These are phyloP conservation scores for Lasioglossum morio DNA, from an alignment of 2,888 invertebrate genomes.

Conservation along the genomic window DNA sequence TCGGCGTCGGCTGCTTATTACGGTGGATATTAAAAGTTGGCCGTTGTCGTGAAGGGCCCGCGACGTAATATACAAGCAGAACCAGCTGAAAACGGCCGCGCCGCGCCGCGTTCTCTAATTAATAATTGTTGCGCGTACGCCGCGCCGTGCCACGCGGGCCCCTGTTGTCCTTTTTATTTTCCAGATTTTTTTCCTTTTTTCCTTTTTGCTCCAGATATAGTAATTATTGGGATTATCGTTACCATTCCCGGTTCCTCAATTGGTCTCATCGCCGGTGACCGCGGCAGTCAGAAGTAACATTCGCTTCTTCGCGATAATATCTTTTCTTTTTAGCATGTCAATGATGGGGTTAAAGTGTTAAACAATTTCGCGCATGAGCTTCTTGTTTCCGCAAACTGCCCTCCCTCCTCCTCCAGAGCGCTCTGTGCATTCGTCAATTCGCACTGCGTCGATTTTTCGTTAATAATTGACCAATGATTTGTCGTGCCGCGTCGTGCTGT, in stretches of 20 bases:
- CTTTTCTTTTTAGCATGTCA: not conserved
- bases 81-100: constrained; percentile 20
- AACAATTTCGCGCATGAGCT: not conserved
- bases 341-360: not conserved
- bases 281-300: not conserved
- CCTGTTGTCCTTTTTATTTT: constrained; percentile 34
- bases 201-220: constrained; percentile 15
- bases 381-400: not conserved
- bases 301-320: not conserved
- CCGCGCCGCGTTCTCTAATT: too few relatives aligned
- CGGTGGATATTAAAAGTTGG: constrained; percentile 45
- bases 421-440: not conserved
- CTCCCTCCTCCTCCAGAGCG: not conserved
- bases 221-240: constrained; percentile 42
- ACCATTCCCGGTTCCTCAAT: constrained; percentile 29
- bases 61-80: constrained; percentile 7
- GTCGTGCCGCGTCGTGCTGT: constrained; percentile 21
- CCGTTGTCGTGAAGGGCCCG: not conserved
- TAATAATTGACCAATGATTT: constrained; percentile 26
- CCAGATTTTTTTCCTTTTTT: not conserved
- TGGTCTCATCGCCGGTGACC: constrained; percentile 14
- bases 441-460: constrained; percentile 26
- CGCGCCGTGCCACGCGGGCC: not conserved
- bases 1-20: constrained; percentile 32
- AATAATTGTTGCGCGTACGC: constrained; percentile 17